Conservation (phyloP, 2,113 vertebrate species). For the Hassar affinis region DNA sequence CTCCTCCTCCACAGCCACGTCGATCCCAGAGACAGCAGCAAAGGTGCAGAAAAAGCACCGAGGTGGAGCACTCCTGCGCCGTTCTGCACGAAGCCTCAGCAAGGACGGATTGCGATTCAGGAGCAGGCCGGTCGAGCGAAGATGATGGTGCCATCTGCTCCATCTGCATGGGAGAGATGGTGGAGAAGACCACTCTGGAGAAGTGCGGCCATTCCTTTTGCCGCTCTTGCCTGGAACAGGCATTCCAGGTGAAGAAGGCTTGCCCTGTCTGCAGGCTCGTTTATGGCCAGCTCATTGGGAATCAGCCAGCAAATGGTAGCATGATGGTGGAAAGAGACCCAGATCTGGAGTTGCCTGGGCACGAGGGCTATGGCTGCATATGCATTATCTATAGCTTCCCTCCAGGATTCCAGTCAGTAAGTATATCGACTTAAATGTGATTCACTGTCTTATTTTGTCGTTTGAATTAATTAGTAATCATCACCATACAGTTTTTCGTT, state of each 20-base stretch:
- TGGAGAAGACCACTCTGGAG: slow-evolving; percentile 86
- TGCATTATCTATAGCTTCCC: slow-evolving; percentile 96
- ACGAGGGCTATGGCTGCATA: slow-evolving; percentile 90
- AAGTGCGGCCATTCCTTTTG: slow-evolving; percentile 91
- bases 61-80: slow-evolving; percentile 66
- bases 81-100: slow-evolving; percentile 60
- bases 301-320: slow-evolving; percentile 89
- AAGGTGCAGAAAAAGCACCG: slow-evolving; percentile 71
- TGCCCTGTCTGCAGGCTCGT: slow-evolving; percentile 92
- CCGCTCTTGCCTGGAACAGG: slow-evolving; percentile 85
- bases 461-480: not conserved
- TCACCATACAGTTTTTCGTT: not conserved
- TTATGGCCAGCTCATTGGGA: slow-evolving; percentile 89
- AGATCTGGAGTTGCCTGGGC: slow-evolving; percentile 84
- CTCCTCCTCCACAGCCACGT: slow-evolving; percentile 68
- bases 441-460: not conserved
- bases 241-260: slow-evolving; percentile 88
- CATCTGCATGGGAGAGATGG: slow-evolving; percentile 92
- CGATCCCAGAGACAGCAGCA: slow-evolving; percentile 77
- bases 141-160: slow-evolving; percentile 84
- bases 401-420: slow-evolving; percentile 87
- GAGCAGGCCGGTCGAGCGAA: slow-evolving; percentile 57
- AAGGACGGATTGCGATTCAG: slow-evolving; percentile 61
- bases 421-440: slow-evolving; percentile 51
- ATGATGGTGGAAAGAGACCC: slow-evolving; percentile 90